phyloP scores from a whole-genome alignment of 2,888 invertebrate genomes.

The Cetonia aurata region DNA sequence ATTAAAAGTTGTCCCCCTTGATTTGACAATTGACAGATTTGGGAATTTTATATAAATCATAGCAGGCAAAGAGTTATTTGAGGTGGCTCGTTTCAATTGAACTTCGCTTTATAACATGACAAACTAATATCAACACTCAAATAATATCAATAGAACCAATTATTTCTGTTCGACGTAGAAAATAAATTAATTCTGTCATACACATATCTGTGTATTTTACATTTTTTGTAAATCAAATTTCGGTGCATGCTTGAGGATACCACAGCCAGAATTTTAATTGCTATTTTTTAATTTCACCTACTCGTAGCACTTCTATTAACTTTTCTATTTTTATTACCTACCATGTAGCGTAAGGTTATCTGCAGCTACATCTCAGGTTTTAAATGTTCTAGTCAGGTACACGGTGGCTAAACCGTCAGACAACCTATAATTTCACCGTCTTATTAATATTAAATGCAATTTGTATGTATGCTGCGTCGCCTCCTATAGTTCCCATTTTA shows the following conservation, averaged over 20 bases:
- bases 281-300: not conserved
- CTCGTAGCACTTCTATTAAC: not conserved
- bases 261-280: not conserved
- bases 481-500: conserved; percentile 7
- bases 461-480: conserved; percentile 20
- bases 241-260: not conserved
- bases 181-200: too few relatives aligned
- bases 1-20: too few relatives aligned
- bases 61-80: too few relatives aligned
- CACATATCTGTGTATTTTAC: too few relatives aligned
- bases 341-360: conserved; percentile 7
- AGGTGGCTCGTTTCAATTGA: too few relatives aligned
- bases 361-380: conserved; percentile 21
- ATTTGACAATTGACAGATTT: too few relatives aligned
- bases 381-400: conserved; percentile 36
- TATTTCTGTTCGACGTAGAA: too few relatives aligned
- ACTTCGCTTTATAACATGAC: too few relatives aligned
- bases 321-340: conserved; percentile 32
- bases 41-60: too few relatives aligned
- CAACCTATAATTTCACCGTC: conserved; percentile 32
- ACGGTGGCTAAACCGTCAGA: conserved; percentile 2
- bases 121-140: too few relatives aligned
- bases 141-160: too few relatives aligned
- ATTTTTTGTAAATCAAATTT: not conserved
- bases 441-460: conserved; percentile 36